Evolutionary conservation across 2,888 invertebrate genomes (phyloP), one percentile per base, ranked within the genome.

Genomic region (Athalia cordata): DNA sequence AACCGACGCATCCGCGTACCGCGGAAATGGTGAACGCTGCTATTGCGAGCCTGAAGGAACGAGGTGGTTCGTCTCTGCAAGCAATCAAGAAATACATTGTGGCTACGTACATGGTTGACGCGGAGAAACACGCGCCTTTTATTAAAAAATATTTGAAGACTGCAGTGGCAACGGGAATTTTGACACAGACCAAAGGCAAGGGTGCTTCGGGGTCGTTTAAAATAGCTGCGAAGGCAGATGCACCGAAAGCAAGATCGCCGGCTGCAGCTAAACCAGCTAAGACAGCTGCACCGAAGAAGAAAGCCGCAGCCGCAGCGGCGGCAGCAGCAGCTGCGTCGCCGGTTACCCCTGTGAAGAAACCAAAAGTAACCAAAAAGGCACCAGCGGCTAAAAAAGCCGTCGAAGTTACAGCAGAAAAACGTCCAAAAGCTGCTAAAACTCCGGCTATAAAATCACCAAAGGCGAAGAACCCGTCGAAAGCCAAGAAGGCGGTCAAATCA

Each of bases 61-160:
- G 92, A 52, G 91, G 91, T 80, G 94, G 94, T 49, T 93, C 93
- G 0, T 93, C 93, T 4, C 84, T 86, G 83, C 90, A 86, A 86
- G 92, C 92, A 6, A 93, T 94, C 87, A 93, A 93, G 87, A 94
- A 94, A 85, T 93, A 93, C 86, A 91, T 94, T 77, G 88, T 91
- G 7, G 90, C 91, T 62, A 92, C 91, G 80, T 93, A 93, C 91
- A 92, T 92, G 80, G 90, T 93, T 7, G 93, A 93, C 85, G 89
- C 91, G 0, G 92, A 92, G 81, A 93, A 92, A 82, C 85, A 92
- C 77, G 91, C 92, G 0, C 91, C 91, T 5, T 93, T 91, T 88
- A 93, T 94, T 82, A 92, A 92, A 81, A 93, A 92, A 79, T 93
- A 92, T 82, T 84, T 93, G 79, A 93, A 92, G 86, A 86, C 88